Evolutionary conservation across 2,797 vertebrate species (phyloP), one percentile per base, ranked within the genome.

Genomic region (Syndactyla subalaris): DNA sequence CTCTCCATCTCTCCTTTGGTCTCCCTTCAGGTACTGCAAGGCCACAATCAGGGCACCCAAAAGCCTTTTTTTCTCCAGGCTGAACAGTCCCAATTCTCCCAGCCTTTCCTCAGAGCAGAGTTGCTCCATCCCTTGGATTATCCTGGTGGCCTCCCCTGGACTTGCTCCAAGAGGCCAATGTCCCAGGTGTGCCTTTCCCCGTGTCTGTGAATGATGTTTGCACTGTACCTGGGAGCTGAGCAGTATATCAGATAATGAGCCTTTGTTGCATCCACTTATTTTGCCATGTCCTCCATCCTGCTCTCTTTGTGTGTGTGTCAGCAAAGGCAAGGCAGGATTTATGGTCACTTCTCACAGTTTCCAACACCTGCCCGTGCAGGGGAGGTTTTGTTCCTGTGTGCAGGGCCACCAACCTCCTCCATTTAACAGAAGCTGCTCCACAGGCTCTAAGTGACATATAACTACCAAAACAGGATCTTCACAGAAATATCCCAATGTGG

Each of bases 281-380:
- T 76, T 48, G 10, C 29, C 41, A n/a, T 48, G 29, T 59, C 36
- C n/a, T 61, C 72, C 27, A 8, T 51, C 51, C 79, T 51, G 18
- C 16, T 78, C 82, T 57, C 30, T 52, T 88, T 91, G 32, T 38
- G 43, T 55, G 13, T 16, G 23, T 51, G 30, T 70, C 78, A 91
- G 59, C 59, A 92, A 61, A 66, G 41, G 46, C 57, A 70, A 59
- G 30, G 51, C 36, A 92, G 77, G 49, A 87, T 77, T 80, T 83
- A 38, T 14, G 10, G 43, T 27, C 4, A 1, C 19, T 65, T 48
- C 30, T 55, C 36, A 3, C 0, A 1, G 22, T 45, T 71, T 80
- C 52, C 70, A 46, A 3, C 1, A 3, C 36, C 80, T 70, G 55
- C 46, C 46, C 0, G 0, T 34, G 41, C 58, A 46, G 23, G 20